A percentile compares a stretch with the other conserved stretches of the same genome.
Conservation (phyloP, 2,113 vertebrate genomes). For the Suncus etruscus region DNA sequence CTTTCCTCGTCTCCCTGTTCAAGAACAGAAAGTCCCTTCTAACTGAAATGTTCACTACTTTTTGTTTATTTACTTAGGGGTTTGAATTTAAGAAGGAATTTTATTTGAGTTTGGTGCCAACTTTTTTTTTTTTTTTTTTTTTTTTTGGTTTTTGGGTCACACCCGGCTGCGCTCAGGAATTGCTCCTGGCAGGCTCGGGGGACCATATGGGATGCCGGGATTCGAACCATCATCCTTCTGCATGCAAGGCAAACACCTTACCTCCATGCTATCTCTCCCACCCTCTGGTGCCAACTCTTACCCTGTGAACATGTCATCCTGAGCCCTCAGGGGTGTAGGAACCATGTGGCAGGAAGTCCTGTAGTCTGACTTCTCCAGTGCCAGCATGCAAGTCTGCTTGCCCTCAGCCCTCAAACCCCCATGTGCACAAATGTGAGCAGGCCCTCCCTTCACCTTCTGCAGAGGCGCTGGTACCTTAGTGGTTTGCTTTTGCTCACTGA, state of each 20-base stretch:
- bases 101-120: conserved; percentile 4
- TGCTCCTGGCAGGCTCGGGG: too few species aligned
- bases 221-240: too few species aligned
- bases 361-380: not conserved
- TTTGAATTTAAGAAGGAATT: not conserved
- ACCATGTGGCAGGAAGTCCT: not conserved
- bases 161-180: too few species aligned
- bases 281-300: not conserved
- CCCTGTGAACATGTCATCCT: not conserved
- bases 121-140: too few species aligned
- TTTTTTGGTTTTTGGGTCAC: too few species aligned
- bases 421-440: not conserved
- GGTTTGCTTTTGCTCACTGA: not conserved
- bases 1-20: not conserved
- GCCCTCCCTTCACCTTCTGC: not conserved
- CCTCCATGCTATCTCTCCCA: too few species aligned
- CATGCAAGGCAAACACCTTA: too few species aligned
- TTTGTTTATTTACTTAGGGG: not conserved
- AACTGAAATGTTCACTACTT: not conserved
- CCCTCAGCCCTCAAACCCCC: not conserved
- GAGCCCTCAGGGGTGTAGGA: not conserved
- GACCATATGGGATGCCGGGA: too few species aligned
- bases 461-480: not conserved
- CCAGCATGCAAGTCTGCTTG: not conserved
- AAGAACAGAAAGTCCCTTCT: not conserved